Base-by-base conservation (phyloP, 2,888 invertebrate species). In the Coenonympha arcania region DNA sequence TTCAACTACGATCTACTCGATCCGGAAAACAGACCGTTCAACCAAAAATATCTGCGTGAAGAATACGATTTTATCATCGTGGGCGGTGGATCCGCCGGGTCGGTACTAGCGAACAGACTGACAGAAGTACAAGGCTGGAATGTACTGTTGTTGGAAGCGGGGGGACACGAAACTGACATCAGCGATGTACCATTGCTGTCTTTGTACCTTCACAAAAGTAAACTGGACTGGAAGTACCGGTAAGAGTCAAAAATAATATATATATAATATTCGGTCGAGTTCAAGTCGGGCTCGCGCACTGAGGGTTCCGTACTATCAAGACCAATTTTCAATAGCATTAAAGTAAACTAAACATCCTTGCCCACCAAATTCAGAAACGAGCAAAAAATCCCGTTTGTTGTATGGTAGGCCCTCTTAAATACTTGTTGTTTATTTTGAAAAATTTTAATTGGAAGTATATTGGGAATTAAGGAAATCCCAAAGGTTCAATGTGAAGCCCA, bases 151-250 rank as follows among this genome's bases (percentile, higher is more conserved):
- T 65, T 95, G 36, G 95, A 95, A 73, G 95, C 95, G 0, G 95
- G 95, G 6, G 95, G 94, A 0, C 93, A 94, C 59, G 95, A 95
- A 72, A 94, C 93, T 0, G 94, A 95, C 68, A 92, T 95, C 40
- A 92, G 94, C 0, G 95, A 95, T 70, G 95, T 95, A 3, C 95
- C 95, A 0, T 87, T 95, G 41, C 77, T 95, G n/a, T 95, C 95
- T 33, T 73, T 95, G 37, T 96, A 94, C 74, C 87, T 96, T 65
- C 96, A 96, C 76, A 94, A 95, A 66, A 95, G 95, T 71, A 93
- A 93, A 85, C 73, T 95, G 65, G 96, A 96, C 75, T 96, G 96
- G 96, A 94, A 94, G 65, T 96, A 95, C 79, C 89, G 92, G 91
- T 92, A 69, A 70, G 40, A 11, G 15, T 37, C 11, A 36, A 8